These are phyloP conservation scores for Lepidurus packardi DNA, from an alignment of 1,140 invertebrate genomes.

Conservation along the genomic window DNA sequence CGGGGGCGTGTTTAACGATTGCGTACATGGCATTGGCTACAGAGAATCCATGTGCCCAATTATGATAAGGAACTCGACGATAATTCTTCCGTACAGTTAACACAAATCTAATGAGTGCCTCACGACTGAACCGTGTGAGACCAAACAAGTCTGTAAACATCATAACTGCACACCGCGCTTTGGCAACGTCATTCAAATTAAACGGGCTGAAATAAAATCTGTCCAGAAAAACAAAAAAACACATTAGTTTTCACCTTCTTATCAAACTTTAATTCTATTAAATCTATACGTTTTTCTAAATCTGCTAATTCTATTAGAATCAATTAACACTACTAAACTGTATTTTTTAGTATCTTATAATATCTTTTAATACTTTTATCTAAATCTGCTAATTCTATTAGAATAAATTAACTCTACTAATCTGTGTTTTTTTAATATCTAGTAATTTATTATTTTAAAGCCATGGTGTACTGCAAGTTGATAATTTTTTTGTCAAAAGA, in stretches of 20 bases:
- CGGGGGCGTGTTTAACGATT: constrained; percentile 57
- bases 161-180: constrained; percentile 61
- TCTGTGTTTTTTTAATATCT: too few species aligned
- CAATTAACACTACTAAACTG: too few species aligned
- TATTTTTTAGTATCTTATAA: too few species aligned
- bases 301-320: too few species aligned
- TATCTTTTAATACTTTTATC: too few species aligned
- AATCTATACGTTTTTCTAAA: too few species aligned
- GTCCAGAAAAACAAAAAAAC: constrained; percentile 44
- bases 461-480: too few species aligned
- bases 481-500: too few species aligned
- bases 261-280: too few species aligned
- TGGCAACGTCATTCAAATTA: constrained; percentile 59
- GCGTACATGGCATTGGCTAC: constrained; percentile 77
- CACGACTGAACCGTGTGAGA: constrained; percentile 53
- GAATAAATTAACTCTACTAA: too few species aligned
- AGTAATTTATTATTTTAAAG: too few species aligned
- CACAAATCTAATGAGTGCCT: constrained; percentile 62
- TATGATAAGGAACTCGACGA: constrained; percentile 72
- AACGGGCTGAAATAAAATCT: constrained; percentile 66
- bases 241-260: constrained; percentile 18
- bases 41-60: constrained; percentile 78
- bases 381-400: too few species aligned
- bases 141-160: constrained; percentile 75
- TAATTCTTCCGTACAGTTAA: constrained; percentile 79